Evolutionary conservation across 2,113 vertebrate species (phyloP).

Genomic region (Aldabrachelys gigantea): DNA sequence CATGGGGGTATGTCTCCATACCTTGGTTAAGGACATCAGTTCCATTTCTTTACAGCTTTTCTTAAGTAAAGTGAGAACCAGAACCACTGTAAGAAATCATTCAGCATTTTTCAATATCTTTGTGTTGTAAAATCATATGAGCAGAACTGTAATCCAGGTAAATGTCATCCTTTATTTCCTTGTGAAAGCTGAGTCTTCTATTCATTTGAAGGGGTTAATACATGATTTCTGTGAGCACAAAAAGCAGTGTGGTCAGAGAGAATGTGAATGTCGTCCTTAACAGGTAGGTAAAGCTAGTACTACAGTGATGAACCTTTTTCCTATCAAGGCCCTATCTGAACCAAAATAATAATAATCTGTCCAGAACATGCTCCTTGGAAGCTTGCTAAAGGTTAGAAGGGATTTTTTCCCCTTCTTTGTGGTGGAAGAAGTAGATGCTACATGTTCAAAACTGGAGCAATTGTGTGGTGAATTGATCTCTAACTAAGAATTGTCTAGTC

Average conservation of each 20-base stretch:
- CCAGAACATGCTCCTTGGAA: background rate
- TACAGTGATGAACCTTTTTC: background rate
- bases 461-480: background rate
- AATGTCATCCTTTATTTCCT: background rate
- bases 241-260: background rate
- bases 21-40: background rate
- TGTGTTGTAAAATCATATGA: conserved; percentile 11
- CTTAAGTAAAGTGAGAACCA: conserved; percentile 29
- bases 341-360: background rate
- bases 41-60: background rate
- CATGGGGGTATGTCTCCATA: background rate
- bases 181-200: background rate
- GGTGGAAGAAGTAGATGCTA: background rate
- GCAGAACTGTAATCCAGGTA: background rate
- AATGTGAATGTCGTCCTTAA: background rate
- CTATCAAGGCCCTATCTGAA: background rate
- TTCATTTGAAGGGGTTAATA: conserved; percentile 17
- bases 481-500: background rate
- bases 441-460: background rate
- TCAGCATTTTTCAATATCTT: background rate
- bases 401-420: background rate
- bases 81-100: background rate
- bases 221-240: conserved; percentile 46
- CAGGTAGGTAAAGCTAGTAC: background rate
- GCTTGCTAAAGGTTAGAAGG: background rate